phyloP scores from a whole-genome alignment of 2,113 vertebrate species.

The Acanthochromis polyacanthus region DNA sequence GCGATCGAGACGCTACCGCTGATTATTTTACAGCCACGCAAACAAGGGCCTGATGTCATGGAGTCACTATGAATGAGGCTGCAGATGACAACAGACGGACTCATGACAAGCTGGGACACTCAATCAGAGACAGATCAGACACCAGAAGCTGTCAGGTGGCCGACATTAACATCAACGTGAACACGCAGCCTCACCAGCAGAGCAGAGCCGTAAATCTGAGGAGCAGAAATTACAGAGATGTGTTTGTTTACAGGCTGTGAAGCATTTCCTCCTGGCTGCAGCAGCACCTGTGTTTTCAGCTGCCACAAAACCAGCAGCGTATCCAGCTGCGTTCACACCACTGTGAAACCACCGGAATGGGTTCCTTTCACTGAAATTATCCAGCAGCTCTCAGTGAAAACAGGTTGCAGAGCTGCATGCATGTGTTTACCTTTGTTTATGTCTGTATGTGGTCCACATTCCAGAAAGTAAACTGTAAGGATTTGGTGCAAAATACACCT shows the following conservation, averaged over 20 bases:
- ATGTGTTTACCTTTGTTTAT: neutral
- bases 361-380: slow-evolving; percentile 60
- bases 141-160: slow-evolving; percentile 26
- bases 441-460: slow-evolving; percentile 15
- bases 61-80: slow-evolving; percentile 32
- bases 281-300: slow-evolving; percentile 67
- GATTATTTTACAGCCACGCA: slow-evolving; percentile 68
- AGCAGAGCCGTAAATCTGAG: neutral
- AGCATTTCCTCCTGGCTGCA: slow-evolving; percentile 55
- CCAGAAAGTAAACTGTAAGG: neutral
- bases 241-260: slow-evolving; percentile 58
- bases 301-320: slow-evolving; percentile 61
- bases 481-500: neutral
- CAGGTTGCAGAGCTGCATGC: slow-evolving; percentile 21
- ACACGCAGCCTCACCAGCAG: neutral
- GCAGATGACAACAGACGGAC: slow-evolving; percentile 38
- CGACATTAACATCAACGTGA: slow-evolving; percentile 34
- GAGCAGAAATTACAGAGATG: slow-evolving; percentile 53
- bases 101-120: slow-evolving; percentile 25
- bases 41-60: slow-evolving; percentile 69
- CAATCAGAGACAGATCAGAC: slow-evolving; percentile 31
- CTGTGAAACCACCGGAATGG: slow-evolving; percentile 58
- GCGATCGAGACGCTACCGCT: slow-evolving; percentile 60
- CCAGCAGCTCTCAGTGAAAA: slow-evolving; percentile 33
- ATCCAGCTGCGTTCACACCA: slow-evolving; percentile 69